Evolutionary conservation across 2,797 vertebrate species (phyloP).

Genomic region (Eulemur mongoz): DNA sequence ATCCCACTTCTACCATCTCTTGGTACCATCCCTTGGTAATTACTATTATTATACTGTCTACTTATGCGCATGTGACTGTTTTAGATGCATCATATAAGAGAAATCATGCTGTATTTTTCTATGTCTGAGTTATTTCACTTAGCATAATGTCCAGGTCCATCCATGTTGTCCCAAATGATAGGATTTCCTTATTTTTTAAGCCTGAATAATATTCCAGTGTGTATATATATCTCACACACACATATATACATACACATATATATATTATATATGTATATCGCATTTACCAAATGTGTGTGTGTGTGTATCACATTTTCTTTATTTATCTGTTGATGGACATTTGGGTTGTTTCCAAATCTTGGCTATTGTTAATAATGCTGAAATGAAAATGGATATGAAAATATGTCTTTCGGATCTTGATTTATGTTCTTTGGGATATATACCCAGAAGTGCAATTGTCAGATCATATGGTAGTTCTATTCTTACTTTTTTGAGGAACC

Average conservation of each 20-base stretch:
- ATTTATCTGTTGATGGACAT: neutral
- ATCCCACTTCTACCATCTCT: accelerated
- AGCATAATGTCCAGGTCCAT: neutral
- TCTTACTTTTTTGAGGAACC: neutral
- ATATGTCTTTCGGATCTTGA: neutral
- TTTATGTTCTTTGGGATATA: neutral
- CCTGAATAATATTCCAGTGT: neutral
- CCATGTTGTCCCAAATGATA: neutral
- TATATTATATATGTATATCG: too few relatives aligned
- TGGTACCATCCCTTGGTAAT: neutral
- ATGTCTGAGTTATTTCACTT: neutral
- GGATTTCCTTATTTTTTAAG: neutral
- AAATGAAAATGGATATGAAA: neutral
- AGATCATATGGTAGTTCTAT: neutral
- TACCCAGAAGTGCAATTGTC: neutral
- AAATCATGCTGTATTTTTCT: neutral
- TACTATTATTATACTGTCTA: neutral
- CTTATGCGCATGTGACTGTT: neutral
- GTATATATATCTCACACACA: too few relatives aligned
- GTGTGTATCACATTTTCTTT: neutral
- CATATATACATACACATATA: too few relatives aligned
- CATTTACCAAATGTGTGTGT: too few relatives aligned
- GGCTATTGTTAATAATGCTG: neutral
- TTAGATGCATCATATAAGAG: neutral
- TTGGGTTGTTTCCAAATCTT: neutral